These are phyloP conservation scores for Probaryconus sp. DNA, from an alignment of 1,140 invertebrate species.

Conservation along the genomic window DNA sequence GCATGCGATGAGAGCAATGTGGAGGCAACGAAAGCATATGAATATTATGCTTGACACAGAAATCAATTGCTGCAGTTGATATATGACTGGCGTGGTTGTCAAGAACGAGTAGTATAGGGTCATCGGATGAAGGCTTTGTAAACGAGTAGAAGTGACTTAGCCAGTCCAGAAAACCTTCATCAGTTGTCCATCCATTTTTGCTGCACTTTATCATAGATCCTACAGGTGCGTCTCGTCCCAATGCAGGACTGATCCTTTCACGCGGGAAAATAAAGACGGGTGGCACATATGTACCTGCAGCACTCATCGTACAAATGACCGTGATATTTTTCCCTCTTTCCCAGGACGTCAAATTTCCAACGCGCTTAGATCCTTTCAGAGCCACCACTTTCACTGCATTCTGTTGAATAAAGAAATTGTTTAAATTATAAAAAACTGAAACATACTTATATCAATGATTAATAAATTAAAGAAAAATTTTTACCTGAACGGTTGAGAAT, in stretches of 20 bases:
- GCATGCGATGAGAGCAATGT: slow-evolving; percentile 58
- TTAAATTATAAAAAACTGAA: too few species aligned
- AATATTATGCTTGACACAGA: slow-evolving; percentile 53
- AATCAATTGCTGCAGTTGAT: slow-evolving; percentile 19
- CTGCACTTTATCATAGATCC: slow-evolving; percentile 62
- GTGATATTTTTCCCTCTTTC: slow-evolving; percentile 63
- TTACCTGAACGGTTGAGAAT: slow-evolving; percentile 64
- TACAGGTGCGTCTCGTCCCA: slow-evolving; percentile 64
- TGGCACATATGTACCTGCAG: slow-evolving; percentile 59
- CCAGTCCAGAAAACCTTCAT: slow-evolving; percentile 55
- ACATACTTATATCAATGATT: too few species aligned
- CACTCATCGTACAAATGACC: slow-evolving; percentile 61
- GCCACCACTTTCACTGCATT: background rate
- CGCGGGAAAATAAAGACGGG: slow-evolving; percentile 66
- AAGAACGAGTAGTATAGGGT: too few species aligned
- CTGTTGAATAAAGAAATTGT: slow-evolving; percentile 4
- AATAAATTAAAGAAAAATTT: too few species aligned
- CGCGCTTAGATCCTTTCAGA: slow-evolving; percentile 7
- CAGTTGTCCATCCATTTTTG: slow-evolving; percentile 66
- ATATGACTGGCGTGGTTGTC: too few species aligned
- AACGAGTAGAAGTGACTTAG: slow-evolving; percentile 49
- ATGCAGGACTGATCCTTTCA: slow-evolving; percentile 39
- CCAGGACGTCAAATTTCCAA: slow-evolving; percentile 38
- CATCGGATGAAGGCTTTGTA: too few species aligned
- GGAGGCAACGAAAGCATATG: slow-evolving; percentile 54